Base-by-base conservation (phyloP, 2,797 vertebrate species). In the Trachurus trachurus region DNA sequence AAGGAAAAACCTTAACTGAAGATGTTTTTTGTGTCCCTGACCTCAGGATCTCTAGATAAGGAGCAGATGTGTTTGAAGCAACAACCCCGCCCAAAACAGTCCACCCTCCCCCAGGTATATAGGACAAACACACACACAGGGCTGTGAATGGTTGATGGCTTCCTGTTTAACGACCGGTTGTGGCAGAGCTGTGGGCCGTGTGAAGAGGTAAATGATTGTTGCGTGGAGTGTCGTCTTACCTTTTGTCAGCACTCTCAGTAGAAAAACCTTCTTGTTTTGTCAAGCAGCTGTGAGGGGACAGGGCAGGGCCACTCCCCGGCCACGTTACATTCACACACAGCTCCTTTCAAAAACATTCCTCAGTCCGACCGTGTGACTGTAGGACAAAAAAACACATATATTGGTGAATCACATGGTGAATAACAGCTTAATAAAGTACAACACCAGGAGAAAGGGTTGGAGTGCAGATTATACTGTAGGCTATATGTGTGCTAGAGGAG, bases 201-300 rank as follows among this genome's bases (percentile, higher is more conserved):
- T 67, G 12, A 19, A 42, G 7, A 66, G 74, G 85, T 88, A 56
- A 91, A 83, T 82, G 81, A 89, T 88, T 89, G 83, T 64, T 5
- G 54, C 4, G 54, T 53, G 9, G 40, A 52, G 90, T 83, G 76
- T 93, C 84, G 0, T 54, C 37, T 92, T 89, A 80, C 90, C 86
- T 64, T 87, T 91, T 88, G 87, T 92, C 74, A 65, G 22, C 47
- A 2, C 19, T 65, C 11, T 1, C 16, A 60, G 74, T 22, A 21
- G 16, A 26, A 83, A 34, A 34, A 34, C 74, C 60, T 37, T 39
- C 47, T 83, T 61, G 52, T 39, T 78, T 77, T 83, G 26, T 13
- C 22, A 45, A 16, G 42, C 0, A 8, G 4, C 26, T 26, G 0
- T 37, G 0, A 6, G 2, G 0, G 16, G 12, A 52, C 26, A 26